These are phyloP conservation scores for Heliconius melpomene DNA, from an alignment of 1,140 invertebrate species.

Conservation along the genomic window DNA sequence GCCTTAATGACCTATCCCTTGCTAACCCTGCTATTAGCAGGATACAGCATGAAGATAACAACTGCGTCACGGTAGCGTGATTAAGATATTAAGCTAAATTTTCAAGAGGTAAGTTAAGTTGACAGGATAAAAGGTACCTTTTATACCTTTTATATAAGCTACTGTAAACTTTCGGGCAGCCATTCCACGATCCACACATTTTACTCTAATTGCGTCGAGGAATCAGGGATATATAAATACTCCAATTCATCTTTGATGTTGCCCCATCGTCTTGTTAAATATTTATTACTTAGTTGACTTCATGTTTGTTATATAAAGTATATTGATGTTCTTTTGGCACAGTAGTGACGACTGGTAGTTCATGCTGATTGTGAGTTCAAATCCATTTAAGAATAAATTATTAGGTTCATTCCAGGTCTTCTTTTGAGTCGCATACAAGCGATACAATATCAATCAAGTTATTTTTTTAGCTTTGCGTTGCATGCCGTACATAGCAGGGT, in stretches of 20 bases:
- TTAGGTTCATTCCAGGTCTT: neutral
- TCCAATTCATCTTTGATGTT: slow-evolving; percentile 4
- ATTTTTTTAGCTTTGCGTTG: no score
- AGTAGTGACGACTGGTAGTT: no score
- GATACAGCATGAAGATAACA: no score
- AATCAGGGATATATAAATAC: slow-evolving; percentile 1
- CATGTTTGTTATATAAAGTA: neutral
- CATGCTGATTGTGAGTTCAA: neutral
- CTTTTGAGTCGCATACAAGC: neutral
- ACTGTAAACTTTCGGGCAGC: neutral
- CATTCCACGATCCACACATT: neutral
- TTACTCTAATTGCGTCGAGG: slow-evolving; percentile 13
- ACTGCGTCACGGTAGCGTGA: no score
- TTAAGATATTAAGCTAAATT: neutral
- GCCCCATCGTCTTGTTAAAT: neutral
- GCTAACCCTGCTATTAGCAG: no score
- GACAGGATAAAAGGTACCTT: neutral
- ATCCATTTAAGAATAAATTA: neutral
- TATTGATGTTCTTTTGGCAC: neutral
- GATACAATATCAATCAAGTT: neutral
- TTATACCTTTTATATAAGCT: neutral
- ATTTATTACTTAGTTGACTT: slow-evolving; percentile 14
- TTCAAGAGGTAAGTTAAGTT: neutral
- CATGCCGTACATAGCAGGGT: no score
- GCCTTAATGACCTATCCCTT: no score